phyloP scores from a whole-genome alignment of 2,113 vertebrate species.

The Candoia aspera region DNA sequence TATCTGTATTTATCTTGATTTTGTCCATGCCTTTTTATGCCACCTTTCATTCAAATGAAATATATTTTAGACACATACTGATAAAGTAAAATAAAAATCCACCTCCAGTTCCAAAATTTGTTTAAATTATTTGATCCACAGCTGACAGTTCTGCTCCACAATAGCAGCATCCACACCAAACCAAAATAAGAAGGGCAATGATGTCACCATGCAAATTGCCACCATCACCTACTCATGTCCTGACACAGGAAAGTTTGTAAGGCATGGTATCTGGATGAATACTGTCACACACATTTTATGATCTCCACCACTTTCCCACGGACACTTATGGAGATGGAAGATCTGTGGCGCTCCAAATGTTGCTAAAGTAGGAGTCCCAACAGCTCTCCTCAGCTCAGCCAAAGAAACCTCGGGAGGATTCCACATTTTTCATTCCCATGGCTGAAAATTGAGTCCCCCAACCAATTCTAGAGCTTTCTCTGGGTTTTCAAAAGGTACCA shows the following conservation, averaged over 20 bases:
- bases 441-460: not conserved
- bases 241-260: not conserved
- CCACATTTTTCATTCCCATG: not conserved
- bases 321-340: not conserved
- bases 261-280: not conserved
- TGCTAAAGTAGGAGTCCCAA: not conserved
- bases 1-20: not conserved
- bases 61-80: not conserved
- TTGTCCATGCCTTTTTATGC: not conserved
- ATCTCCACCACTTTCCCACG: not conserved
- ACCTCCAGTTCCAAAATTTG: not conserved
- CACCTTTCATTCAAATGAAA: not conserved
- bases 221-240: not conserved
- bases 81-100: not conserved
- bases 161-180: not conserved
- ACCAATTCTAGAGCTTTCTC: not conserved
- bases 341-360: not conserved
- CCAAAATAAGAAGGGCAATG: not conserved
- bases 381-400: not conserved
- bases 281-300: not conserved
- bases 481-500: not conserved
- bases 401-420: not conserved
- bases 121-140: not conserved
- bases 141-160: not conserved
- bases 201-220: not conserved